Percentiles rank a stretch among this genome's conserved stretches.
phyloP scores from a whole-genome alignment of 2,888 invertebrate genomes.

The Drosophila ustulata region DNA sequence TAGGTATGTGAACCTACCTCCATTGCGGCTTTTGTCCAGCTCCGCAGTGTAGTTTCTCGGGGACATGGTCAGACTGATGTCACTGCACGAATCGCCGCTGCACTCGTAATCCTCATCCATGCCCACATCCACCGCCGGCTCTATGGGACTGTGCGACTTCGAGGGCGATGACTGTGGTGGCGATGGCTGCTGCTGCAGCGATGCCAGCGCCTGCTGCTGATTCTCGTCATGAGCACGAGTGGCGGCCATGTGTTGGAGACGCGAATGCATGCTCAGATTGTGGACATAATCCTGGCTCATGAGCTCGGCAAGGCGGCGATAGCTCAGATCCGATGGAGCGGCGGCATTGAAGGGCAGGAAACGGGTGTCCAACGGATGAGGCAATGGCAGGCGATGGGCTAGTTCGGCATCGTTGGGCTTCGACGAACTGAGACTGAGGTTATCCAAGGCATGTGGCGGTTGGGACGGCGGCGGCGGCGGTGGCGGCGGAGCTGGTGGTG shows the following conservation, averaged over 20 bases:
- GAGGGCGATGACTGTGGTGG: slow-evolving; percentile 51
- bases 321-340: slow-evolving; percentile 64
- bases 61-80: slow-evolving; percentile 85
- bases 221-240: slow-evolving; percentile 49
- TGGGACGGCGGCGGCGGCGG: slow-evolving; percentile 28
- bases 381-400: slow-evolving; percentile 36
- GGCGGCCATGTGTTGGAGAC: slow-evolving; percentile 66
- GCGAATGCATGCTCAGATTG: slow-evolving; percentile 74
- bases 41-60: slow-evolving; percentile 81
- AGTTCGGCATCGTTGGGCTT: slow-evolving; percentile 53
- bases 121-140: slow-evolving; percentile 78
- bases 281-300: slow-evolving; percentile 79
- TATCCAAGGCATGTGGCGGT: slow-evolving; percentile 59
- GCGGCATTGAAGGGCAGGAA: slow-evolving; percentile 73
- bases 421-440: slow-evolving; percentile 36
- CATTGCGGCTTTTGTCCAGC: slow-evolving; percentile 81
- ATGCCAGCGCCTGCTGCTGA: slow-evolving; percentile 33
- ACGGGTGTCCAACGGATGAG: slow-evolving; percentile 70
- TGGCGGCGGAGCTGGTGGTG: slow-evolving; percentile 10
- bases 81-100: slow-evolving; percentile 84
- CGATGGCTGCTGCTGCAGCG: slow-evolving; percentile 32
- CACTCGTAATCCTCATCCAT: slow-evolving; percentile 84
- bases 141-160: slow-evolving; percentile 64
- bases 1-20: slow-evolving; percentile 69
- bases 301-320: slow-evolving; percentile 69